These are phyloP conservation scores for Manacus vitellinus DNA, from an alignment of 2,113 vertebrate genomes.

Conservation along the genomic window DNA sequence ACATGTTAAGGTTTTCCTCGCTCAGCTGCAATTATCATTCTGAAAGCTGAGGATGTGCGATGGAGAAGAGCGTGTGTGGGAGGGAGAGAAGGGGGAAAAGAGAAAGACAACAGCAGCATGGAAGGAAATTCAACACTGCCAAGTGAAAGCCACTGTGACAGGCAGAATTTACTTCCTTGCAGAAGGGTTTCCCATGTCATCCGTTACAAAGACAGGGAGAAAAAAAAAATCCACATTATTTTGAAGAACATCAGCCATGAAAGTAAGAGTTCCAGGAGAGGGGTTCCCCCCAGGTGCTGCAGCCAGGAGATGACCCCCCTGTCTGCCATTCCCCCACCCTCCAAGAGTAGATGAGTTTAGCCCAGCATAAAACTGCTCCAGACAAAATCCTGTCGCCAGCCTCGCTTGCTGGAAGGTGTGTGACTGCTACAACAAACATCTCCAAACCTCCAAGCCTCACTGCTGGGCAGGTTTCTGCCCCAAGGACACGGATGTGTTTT, in stretches of 20 bases:
- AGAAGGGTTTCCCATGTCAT: conserved; percentile 18
- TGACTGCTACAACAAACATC: background rate
- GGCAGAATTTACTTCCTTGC: conserved; percentile 29
- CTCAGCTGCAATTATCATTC: conserved; percentile 15
- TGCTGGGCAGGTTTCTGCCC: background rate
- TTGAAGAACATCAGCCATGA: background rate
- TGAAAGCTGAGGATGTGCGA: conserved; percentile 19
- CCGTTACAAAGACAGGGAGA: background rate
- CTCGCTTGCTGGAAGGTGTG: background rate
- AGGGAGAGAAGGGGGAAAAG: conserved; percentile 9
- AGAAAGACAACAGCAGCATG: conserved; percentile 52
- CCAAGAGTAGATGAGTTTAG: background rate
- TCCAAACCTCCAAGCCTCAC: background rate
- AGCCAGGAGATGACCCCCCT: background rate
- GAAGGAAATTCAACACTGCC: conserved; percentile 38
- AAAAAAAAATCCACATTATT: background rate
- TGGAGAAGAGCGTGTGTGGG: conserved; percentile 23
- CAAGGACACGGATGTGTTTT: background rate
- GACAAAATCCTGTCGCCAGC: background rate
- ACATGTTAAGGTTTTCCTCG: background rate
- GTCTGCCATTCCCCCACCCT: background rate
- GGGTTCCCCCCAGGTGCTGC: background rate
- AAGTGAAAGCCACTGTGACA: conserved; percentile 28
- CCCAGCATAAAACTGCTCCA: background rate
- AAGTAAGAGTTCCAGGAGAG: background rate